Base-by-base conservation (phyloP, 2,888 invertebrate species). In the Micropterix aruncella region DNA sequence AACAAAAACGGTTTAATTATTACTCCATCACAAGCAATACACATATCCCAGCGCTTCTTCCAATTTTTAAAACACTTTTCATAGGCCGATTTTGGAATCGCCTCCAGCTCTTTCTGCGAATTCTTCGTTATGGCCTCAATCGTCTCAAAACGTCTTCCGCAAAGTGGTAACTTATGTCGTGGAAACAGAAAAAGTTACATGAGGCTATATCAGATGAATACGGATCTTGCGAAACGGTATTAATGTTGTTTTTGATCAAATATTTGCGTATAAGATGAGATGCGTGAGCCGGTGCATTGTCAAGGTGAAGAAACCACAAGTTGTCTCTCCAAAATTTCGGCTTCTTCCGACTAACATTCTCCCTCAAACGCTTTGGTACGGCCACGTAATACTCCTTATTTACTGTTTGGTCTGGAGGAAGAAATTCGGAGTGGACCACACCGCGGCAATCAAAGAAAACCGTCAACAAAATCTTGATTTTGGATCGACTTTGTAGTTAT, bases 401-500 rank as follows among this genome's bases (percentile, higher is more conserved):
- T n/a, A n/a, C n/a, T n/a, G n/a, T n/a, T n/a, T 27, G 36, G 36
- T 7, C 36, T 27, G 36, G 36, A 7, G 7, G 36, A 27, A 27
- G 36, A 27, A 27, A 27, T 27, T 27, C n/a, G 36, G 36, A 27
- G 36, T 27, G 36, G 36, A 27, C 36, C 36, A 27, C 36, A n/a
- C n/a, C n/a, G n/a, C n/a, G n/a, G n/a, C n/a, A n/a, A n/a, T n/a
- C n/a, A n/a, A n/a, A n/a, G n/a, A n/a, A n/a, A n/a, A n/a, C n/a
- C n/a, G n/a, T n/a, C n/a, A n/a, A n/a, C n/a, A n/a, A n/a, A n/a
- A n/a, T 9, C 36, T n/a, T 9, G 7, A n/a, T 27, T 27, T 27
- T 27, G 12, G 12, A 9, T 27, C 36, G 36, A 27, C 36, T 27
- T n/a, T 27, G 36, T 27, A 7, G 36, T n/a, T 27, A n/a, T 7